A percentile compares a stretch with the other conserved stretches of the same genome.
These are phyloP conservation scores for Otus sunia DNA, from an alignment of 2,113 vertebrate species.

Conservation along the genomic window DNA sequence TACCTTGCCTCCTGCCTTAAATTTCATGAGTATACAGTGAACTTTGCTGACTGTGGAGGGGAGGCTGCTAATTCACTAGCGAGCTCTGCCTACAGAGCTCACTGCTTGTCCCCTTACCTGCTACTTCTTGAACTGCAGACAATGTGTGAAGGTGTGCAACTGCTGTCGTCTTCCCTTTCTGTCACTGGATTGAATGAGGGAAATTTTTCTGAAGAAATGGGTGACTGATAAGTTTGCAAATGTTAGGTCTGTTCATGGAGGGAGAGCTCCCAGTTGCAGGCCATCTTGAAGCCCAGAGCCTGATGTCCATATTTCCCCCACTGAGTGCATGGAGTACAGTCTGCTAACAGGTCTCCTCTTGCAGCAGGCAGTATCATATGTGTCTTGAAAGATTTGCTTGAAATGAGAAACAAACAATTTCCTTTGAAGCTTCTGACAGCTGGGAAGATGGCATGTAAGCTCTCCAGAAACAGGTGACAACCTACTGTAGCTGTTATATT, in stretches of 20 bases:
- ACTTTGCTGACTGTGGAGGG: background rate
- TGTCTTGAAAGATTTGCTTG: background rate
- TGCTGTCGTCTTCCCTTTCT: background rate
- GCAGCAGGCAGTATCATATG: background rate
- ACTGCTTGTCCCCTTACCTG: background rate
- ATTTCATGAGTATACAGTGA: background rate
- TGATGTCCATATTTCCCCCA: background rate
- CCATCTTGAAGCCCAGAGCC: background rate
- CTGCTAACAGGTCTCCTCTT: background rate
- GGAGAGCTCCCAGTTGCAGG: background rate
- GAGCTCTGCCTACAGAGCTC: background rate
- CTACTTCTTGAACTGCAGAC: background rate
- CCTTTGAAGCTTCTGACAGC: background rate
- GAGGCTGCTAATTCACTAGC: background rate
- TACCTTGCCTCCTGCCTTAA: background rate
- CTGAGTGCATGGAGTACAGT: too few species aligned
- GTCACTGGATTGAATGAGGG: background rate
- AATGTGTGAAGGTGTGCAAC: background rate
- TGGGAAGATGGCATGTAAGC: background rate
- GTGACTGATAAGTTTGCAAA: background rate
- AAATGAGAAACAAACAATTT: background rate
- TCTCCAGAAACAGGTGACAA: background rate
- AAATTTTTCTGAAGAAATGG: background rate
- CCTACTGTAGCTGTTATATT: background rate
- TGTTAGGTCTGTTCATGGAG: background rate